Base-by-base conservation (phyloP, 2,888 invertebrate genomes). In the Leptinotarsa haldemani region DNA sequence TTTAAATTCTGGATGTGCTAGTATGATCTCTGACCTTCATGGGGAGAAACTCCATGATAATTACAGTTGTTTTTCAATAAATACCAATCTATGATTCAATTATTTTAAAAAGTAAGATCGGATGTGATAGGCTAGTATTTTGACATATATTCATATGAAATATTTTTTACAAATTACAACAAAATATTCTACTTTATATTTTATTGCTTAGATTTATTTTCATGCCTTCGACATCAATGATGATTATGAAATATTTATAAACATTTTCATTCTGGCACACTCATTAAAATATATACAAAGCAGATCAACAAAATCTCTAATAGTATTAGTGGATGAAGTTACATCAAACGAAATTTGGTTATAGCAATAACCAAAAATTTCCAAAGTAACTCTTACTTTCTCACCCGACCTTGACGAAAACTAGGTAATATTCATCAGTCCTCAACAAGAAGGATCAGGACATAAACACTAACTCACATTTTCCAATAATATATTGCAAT, bases 201-300 rank as follows among this genome's bases (percentile, higher is more conserved):
- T 70, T 78, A 76, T 78, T 78, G 78, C 78, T 78, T 75, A 75
- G 69, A 78, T 73, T 72, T 70, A 74, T 72, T 70, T 71, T 75
- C 65, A 70, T 70, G 64, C 70, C 68, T 69, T 74, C 9, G 73
- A 56, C 71, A 69, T 61, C 70, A 70, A 72, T 72, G 70, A 68
- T 71, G 65, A 52, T 73, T 77, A 63, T 56, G n/a, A 56, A 40
- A 40, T 40, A 40, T 40, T 40, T 40, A 40, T 69, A 46, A 40
- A 66, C 64, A n/a, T 47, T 56, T 64, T 40, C 65, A 68, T 66
- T 63, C 48, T 66, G 56, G 65, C 56, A 70, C 48, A 61, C 52
- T 48, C 25, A 12, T 46, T 18, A 15, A 15, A 4, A 56, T 25
- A 40, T 47, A 48, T 65, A 40, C 20, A 22, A 48, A 71, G 64